Percentiles rank a stretch among this genome's conserved stretches.
These are phyloP conservation scores for Heliocidaris tuberculata DNA, from an alignment of 35 echinoderm and acorn worm genomes.

Conservation along the genomic window DNA sequence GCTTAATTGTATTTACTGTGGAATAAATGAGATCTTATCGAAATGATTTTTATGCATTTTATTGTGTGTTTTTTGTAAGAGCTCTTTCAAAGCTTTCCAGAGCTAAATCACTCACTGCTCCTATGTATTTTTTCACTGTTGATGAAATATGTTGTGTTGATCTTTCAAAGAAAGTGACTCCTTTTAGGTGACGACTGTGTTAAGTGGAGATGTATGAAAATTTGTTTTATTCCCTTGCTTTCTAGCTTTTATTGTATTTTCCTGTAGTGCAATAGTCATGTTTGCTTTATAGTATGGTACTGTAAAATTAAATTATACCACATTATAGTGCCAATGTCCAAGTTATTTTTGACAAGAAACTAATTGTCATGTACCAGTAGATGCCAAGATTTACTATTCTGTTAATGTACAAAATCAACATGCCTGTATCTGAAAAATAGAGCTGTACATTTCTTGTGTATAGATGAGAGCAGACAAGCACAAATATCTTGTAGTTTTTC, in stretches of 20 bases:
- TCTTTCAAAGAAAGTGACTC: too few species aligned
- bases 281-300: neutral
- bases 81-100: too few species aligned
- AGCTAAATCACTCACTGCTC: too few species aligned
- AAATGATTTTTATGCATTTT: too few species aligned
- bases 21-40: too few species aligned
- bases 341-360: neutral
- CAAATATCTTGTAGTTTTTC: neutral
- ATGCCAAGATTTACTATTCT: neutral
- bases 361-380: neutral
- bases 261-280: neutral
- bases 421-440: neutral
- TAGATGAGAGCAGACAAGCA: neutral
- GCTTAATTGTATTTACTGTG: too few species aligned
- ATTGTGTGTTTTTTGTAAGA: too few species aligned
- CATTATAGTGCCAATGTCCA: neutral
- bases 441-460: neutral
- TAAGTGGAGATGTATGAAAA: neutral
- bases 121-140: too few species aligned
- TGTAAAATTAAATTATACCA: neutral
- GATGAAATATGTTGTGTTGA: too few species aligned
- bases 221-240: neutral
- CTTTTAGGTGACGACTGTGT: neutral
- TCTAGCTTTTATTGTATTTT: neutral
- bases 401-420: neutral